Base-by-base conservation (phyloP, 1,140 invertebrate species). In the Latrodectus geometricus region DNA sequence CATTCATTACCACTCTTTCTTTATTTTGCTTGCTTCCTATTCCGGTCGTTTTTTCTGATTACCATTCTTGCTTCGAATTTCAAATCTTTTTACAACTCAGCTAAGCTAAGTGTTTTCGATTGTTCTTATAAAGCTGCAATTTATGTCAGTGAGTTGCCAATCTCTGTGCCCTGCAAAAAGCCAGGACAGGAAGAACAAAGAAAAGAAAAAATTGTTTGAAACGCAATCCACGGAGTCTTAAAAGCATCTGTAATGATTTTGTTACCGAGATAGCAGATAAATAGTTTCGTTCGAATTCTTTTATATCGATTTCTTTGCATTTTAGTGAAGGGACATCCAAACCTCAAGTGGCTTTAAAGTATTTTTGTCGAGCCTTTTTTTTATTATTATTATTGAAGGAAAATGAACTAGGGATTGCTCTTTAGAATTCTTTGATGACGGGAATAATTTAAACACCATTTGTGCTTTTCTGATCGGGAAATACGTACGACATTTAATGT, bases 401-500 rank as follows among this genome's bases (percentile, higher is more conserved):
- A 61, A 82, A 72, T 82, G 79, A 73, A 81, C 50, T 35, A 73
- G 68, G 49, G 21, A 80, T n/a, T n/a, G 65, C 68, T 21, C 69
- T 70, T 54, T 70, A 66, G 78, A 80, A 80, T 82, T 82, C 69
- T 69, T 82, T 73, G 73, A 75, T 84, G 81, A 76, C 56, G 61
- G 35, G 81, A 74, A 84, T 84, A 84, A 84, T 84, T 84, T 84
- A 84, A 84, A 84, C 81, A 76, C 81, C 81, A 84, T 75, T 84
- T 76, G 73, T 76, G 81, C 73, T 84, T 72, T 48, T 75, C n/a
- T 74, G 80, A 83, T 83, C 81, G 72, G 23, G 50, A 49, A 76
- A 84, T 75, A 66, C 73, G 73, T 49, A 61, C 35, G 73, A 84
- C 81, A 74, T 76, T 84, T 68, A 61, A 76, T 50, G 81, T 12